phyloP scores from a whole-genome alignment of 2,113 vertebrate genomes.

The Dolichallabes microphthalmus region DNA sequence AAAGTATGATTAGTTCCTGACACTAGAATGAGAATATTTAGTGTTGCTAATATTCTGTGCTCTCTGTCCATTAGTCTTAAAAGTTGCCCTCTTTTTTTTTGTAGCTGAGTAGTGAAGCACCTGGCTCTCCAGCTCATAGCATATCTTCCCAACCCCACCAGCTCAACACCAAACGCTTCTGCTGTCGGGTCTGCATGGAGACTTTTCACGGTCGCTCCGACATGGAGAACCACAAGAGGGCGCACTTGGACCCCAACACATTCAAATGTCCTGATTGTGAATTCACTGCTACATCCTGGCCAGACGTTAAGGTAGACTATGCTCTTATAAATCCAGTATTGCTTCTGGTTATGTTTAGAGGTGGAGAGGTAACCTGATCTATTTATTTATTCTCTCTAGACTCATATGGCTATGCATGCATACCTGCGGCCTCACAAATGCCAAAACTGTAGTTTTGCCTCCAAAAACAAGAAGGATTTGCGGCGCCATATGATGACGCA shows the following conservation, averaged over 20 bases:
- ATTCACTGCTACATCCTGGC: constrained; percentile 86
- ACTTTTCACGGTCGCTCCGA: constrained; percentile 90
- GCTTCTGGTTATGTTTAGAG: not conserved
- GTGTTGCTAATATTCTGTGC: not conserved
- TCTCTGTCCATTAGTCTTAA: not conserved
- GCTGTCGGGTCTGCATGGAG: constrained; percentile 92
- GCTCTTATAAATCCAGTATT: not conserved
- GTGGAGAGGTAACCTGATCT: not conserved
- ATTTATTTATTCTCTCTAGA: constrained; percentile 62
- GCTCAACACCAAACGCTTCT: constrained; percentile 84
- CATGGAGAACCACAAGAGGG: constrained; percentile 98
- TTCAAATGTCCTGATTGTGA: constrained; percentile 96
- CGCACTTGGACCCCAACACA: constrained; percentile 83
- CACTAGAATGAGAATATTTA: not conserved
- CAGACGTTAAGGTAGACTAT: constrained; percentile 75
- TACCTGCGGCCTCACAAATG: constrained; percentile 94
- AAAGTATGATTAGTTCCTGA: not conserved
- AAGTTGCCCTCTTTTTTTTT: not conserved
- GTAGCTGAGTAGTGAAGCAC: constrained; percentile 78
- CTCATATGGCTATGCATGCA: constrained; percentile 88
- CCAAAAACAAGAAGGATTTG: constrained; percentile 98
- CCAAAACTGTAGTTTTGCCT: constrained; percentile 91
- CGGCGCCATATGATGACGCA: constrained; percentile 92
- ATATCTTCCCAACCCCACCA: constrained; percentile 63
- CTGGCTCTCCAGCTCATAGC: constrained; percentile 69